These are phyloP conservation scores for Halictus quadricinctus DNA, from an alignment of 2,888 invertebrate genomes.

Conservation along the genomic window DNA sequence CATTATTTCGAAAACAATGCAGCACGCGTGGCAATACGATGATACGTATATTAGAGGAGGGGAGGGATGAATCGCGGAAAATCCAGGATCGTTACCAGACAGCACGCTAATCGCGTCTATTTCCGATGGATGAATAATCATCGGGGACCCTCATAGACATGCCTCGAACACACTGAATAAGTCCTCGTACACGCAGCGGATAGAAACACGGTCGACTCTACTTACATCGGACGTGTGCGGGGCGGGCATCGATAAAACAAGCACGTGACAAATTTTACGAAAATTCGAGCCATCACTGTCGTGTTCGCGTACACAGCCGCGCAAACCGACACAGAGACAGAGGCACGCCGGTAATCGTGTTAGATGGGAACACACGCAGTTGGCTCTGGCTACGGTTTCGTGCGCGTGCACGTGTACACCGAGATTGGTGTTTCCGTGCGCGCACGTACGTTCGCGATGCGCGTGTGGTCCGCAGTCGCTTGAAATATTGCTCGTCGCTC, in stretches of 20 bases:
- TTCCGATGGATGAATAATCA: neutral
- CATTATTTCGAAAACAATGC: conserved; percentile 34
- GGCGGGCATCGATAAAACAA: conserved; percentile 41
- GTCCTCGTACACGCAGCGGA: neutral
- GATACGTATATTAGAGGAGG: conserved; percentile 13
- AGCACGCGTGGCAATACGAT: conserved; percentile 4
- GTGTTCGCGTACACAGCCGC: conserved; percentile 32
- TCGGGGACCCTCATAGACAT: neutral
- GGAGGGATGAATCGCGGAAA: neutral
- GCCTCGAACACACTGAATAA: neutral
- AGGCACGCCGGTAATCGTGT: conserved; percentile 53
- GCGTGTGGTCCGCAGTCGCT: conserved; percentile 71
- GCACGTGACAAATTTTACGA: conserved; percentile 61
- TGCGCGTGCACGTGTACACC: conserved; percentile 10
- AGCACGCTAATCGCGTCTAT: neutral
- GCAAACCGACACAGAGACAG: conserved; percentile 42
- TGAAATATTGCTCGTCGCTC: conserved; percentile 80
- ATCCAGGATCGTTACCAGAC: conserved; percentile 6
- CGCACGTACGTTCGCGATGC: conserved; percentile 41
- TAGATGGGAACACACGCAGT: conserved; percentile 33
- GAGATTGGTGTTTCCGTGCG: conserved; percentile 19
- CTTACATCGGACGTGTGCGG: neutral
- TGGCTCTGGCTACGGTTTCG: conserved; percentile 41
- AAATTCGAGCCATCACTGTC: conserved; percentile 56
- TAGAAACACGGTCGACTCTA: neutral